Conservation (phyloP, 1,140 invertebrate species). For the Calephelis virginiensis region DNA sequence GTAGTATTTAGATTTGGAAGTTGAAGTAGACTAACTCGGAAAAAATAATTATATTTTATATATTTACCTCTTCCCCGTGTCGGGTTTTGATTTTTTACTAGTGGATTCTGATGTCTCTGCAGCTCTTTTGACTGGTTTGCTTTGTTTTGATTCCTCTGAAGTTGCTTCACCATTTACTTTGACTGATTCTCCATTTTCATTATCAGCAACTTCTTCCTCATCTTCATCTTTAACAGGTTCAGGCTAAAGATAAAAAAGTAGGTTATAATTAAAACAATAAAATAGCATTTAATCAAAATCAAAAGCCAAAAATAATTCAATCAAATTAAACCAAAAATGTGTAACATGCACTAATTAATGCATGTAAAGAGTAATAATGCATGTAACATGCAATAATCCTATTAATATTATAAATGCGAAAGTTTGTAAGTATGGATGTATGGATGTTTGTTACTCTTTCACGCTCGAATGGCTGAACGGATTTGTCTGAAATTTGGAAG, state of each 20-base stretch:
- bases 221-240: conserved; percentile 77
- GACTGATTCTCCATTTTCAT: conserved; percentile 31
- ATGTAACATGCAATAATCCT: too few species aligned
- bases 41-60: not conserved
- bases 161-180: conserved; percentile 49
- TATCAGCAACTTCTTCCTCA: conserved; percentile 64
- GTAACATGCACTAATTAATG: too few species aligned
- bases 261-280: conserved; percentile 10
- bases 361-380: too few species aligned
- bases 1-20: too few species aligned
- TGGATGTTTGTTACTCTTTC: too few species aligned
- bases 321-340: too few species aligned
- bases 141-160: conserved; percentile 38
- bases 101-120: conserved; percentile 40
- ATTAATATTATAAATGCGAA: too few species aligned
- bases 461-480: too few species aligned
- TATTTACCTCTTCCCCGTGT: conserved; percentile 31
- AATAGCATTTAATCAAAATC: conserved; percentile 7
- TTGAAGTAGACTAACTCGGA: too few species aligned
- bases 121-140: conserved; percentile 54
- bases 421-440: too few species aligned
- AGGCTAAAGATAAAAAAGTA: conserved; percentile 47
- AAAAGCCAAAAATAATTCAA: too few species aligned
- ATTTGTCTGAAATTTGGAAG: too few species aligned
- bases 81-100: conserved; percentile 53